Evolutionary conservation across 2,113 vertebrate species (phyloP), one percentile per base, ranked within the genome.

Genomic region (Oophaga pumilio): DNA sequence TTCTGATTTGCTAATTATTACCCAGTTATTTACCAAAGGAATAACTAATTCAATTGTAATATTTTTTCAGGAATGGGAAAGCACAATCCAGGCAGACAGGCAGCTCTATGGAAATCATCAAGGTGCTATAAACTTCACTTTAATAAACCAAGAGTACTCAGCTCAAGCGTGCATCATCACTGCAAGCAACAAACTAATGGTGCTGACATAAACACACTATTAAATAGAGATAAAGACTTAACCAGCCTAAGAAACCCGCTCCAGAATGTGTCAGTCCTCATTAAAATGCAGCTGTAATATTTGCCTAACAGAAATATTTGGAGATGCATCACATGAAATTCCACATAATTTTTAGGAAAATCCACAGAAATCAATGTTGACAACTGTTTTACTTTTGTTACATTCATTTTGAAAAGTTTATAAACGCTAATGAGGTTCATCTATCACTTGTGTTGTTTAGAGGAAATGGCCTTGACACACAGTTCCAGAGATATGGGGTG

Each of bases 191-290:
- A 85, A 73, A 85, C 83, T 59, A 85, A 74, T 74, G 83, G 83
- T 59, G 53, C 69, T 85, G 83, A 85, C 69, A 85, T 85, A 74
- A 73, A 85, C 57, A 85, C 52, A 74, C 83, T 49, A 74, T 85
- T 85, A 85, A 85, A 74, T 74, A 85, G 18, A 85, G 53, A 68
- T 85, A 83, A 66, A 83, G 64, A 85, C 83, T 28, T 71, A 60
- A n/a, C 28, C 53, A 71, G 53, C 26, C 69, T 60, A 56, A 74
- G 56, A n/a, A 33, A 74, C 22, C 50, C 22, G 24, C 52, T n/a
- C 24, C 49, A 20, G 6, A 56, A 56, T n/a, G 68, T 85, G 83
- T 74, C 83, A 85, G 68, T 73, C 66, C 64, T 84, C 50, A 84
- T 71, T 81, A 66, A 66, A 60, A 66, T 15, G 60, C 78, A 52